Evolutionary conservation across 2,797 vertebrate genomes (phyloP).

Genomic region (Ctenopoma multispine): DNA sequence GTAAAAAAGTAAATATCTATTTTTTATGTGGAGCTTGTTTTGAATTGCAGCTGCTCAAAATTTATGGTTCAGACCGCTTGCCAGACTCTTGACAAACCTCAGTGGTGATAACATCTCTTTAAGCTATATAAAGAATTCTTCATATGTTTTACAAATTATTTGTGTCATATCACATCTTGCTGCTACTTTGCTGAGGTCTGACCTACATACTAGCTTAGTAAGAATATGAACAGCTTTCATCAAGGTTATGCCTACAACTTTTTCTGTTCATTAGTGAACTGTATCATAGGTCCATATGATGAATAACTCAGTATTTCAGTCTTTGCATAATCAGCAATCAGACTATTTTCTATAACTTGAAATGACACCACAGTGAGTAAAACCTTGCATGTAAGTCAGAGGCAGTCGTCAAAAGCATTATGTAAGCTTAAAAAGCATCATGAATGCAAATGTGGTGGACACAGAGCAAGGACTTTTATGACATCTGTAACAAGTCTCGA

Average conservation of each 20-base stretch:
- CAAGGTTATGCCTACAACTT: conserved; percentile 54
- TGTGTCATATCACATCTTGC: conserved; percentile 59
- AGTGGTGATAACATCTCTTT: conserved; percentile 41
- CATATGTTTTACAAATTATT: conserved; percentile 56
- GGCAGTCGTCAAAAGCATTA: conserved; percentile 63
- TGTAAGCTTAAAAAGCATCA: conserved; percentile 56
- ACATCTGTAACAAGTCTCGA: conserved; percentile 47
- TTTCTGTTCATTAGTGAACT: conserved; percentile 56
- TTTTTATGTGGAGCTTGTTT: conserved; percentile 42
- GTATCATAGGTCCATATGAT: conserved; percentile 38
- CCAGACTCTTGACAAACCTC: conserved; percentile 49
- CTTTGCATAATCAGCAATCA: conserved; percentile 62
- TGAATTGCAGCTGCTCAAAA: conserved; percentile 34
- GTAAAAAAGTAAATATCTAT: conserved; percentile 33
- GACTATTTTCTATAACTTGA: conserved; percentile 44
- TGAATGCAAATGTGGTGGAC: conserved; percentile 33
- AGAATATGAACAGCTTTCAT: conserved; percentile 61
- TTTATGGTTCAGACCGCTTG: conserved; percentile 41
- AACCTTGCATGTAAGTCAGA: conserved; percentile 30
- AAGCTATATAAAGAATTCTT: conserved; percentile 52
- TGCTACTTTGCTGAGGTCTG: conserved; percentile 54
- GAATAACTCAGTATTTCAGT: conserved; percentile 38
- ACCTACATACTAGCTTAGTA: conserved; percentile 66
- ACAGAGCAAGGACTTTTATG: conserved; percentile 33
- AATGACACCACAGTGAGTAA: conserved; percentile 44